A percentile compares a stretch with the other conserved stretches of the same genome.
Evolutionary conservation across 1,140 invertebrate species (phyloP).

Genomic region (Sarcophaga bullata): DNA sequence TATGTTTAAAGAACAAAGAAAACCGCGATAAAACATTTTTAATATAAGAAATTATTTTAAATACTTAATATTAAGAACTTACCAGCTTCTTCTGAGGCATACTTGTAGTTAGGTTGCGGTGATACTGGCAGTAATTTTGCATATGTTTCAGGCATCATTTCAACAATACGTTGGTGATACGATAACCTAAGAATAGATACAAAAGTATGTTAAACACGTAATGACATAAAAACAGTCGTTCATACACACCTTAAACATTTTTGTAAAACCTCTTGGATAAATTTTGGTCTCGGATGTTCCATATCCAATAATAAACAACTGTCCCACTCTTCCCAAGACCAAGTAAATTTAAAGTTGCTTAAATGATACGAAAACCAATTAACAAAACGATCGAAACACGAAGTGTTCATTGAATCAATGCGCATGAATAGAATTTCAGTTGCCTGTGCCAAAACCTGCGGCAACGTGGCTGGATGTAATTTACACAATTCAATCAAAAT

Average conservation of each 20-base stretch:
- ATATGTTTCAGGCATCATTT: conserved; percentile 91
- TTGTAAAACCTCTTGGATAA: conserved; percentile 91
- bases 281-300: conserved; percentile 95
- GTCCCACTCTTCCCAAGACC: conserved; percentile 98
- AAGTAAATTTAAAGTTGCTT: conserved; percentile 98
- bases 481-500: conserved; percentile 98
- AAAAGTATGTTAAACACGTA: background rate
- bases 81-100: conserved; percentile 83
- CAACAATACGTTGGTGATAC: conserved; percentile 92
- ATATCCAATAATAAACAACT: conserved; percentile 83
- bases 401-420: conserved; percentile 96
- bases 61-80: conserved; percentile 59
- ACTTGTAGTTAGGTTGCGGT: conserved; percentile 85
- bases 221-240: background rate
- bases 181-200: conserved; percentile 78
- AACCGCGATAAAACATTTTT: background rate
- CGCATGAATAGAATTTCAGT: conserved; percentile 96
- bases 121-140: conserved; percentile 82
- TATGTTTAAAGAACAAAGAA: background rate
- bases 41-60: background rate
- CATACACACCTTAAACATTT: conserved; percentile 83
- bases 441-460: conserved; percentile 96
- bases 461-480: conserved; percentile 94
- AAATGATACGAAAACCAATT: conserved; percentile 99
- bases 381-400: conserved; percentile 96